Percentiles rank a stretch among this genome's conserved stretches.
phyloP scores from a whole-genome alignment of 2,888 invertebrate species.

The Apantesis nais region DNA sequence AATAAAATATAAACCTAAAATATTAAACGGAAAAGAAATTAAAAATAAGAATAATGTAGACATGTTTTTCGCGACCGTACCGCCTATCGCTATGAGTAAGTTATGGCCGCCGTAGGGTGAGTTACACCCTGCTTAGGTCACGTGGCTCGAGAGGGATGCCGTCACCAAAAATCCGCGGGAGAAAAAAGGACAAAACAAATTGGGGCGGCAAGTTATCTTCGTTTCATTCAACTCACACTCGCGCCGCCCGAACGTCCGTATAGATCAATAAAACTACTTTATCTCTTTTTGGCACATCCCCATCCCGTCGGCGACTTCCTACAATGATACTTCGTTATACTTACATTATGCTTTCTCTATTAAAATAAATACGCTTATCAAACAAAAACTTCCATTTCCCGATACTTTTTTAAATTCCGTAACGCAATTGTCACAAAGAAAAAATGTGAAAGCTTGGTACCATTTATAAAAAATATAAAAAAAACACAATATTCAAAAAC shows the following conservation, averaged over 20 bases:
- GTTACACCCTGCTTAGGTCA: constrained; percentile 86
- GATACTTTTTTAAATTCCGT: constrained; percentile 26
- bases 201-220: constrained; percentile 86
- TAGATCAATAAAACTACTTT: constrained; percentile 87
- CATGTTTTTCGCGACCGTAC: constrained; percentile 82
- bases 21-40: constrained; percentile 51
- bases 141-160: constrained; percentile 79
- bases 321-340: constrained; percentile 71
- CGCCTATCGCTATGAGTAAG: constrained; percentile 86
- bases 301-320: constrained; percentile 82
- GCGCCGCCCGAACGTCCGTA: constrained; percentile 84
- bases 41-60: constrained; percentile 68
- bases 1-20: constrained; percentile 48
- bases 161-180: constrained; percentile 58
- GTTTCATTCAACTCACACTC: constrained; percentile 86
- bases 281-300: constrained; percentile 87
- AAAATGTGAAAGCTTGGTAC: constrained; percentile 47
- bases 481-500: constrained; percentile 49
- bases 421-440: constrained; percentile 33
- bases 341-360: constrained; percentile 71
- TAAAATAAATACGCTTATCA: constrained; percentile 46
- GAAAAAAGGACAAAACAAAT: constrained; percentile 69
- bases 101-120: constrained; percentile 85
- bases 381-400: constrained; percentile 39
- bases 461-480: constrained; percentile 58